Base-by-base conservation (phyloP, 35 echinoderm and acorn worm species). In the Stichopus chloronotus region DNA sequence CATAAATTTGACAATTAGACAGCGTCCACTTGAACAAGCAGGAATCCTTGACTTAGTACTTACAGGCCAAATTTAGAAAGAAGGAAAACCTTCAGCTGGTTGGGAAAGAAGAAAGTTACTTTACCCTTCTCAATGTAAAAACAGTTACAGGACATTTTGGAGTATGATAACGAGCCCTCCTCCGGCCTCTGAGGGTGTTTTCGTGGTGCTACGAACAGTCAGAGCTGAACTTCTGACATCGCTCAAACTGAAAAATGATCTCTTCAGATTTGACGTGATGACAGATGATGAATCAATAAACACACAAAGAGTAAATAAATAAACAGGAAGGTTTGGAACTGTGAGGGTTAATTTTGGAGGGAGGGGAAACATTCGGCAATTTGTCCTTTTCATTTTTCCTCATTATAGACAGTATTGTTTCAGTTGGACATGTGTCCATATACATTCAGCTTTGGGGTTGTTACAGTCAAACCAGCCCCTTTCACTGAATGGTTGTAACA, bases 1-100 rank as follows among this genome's bases (percentile, higher is more conserved):
- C 82, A 85, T 85, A 85, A 85, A 85, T 85, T 85, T 85, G 53
- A 85, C 17, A 16, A 85, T 58, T 56, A 85, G 55, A 85, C 57
- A 58, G 57, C 57, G 82, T 85, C 82, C 82, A 85, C 82, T 85
- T 85, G 82, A 85, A 85, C 55, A 23, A 58, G 57, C 82, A 55
- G n/a, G 82, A 58, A 85, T 85, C 82, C 82, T 85, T 58, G 57
- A 85, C 82, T 59, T 23, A 56, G 82, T 85, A 56, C 82, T 85
- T 85, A 25, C 57, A 58, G 82, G 57, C 82, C 82, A 85, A 85
- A 85, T 85, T 57, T 85, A 58, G 82, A 58, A 58, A 85, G 6
- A 58, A n/a, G 82, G 58, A 85, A 85, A 7, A 16, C 52, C 58
- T 85, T 85, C 24, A 85, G 54, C 82, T 85, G 30, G 30, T 58